phyloP scores from a whole-genome alignment of 2,888 invertebrate species.

The Unio pictorum region DNA sequence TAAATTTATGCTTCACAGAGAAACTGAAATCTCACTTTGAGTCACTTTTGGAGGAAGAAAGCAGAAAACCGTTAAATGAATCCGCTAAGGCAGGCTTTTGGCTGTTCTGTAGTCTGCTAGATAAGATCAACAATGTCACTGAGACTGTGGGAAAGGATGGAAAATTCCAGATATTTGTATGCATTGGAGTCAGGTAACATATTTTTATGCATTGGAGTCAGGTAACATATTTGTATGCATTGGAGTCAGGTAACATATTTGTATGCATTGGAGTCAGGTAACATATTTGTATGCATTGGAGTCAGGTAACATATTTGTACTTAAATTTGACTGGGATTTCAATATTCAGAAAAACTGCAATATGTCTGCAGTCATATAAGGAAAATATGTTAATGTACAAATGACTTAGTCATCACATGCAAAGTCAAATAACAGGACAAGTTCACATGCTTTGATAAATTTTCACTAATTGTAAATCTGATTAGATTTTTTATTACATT shows the following conservation, averaged over 20 bases:
- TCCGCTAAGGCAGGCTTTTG: slow-evolving; percentile 82
- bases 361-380: too few species aligned
- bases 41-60: slow-evolving; percentile 65
- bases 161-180: slow-evolving; percentile 96
- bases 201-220: not conserved
- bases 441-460: not conserved
- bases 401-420: too few species aligned
- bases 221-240: too few species aligned
- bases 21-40: slow-evolving; percentile 72
- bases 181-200: slow-evolving; percentile 88
- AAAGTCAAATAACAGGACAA: too few species aligned
- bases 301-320: not conserved
- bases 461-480: not conserved
- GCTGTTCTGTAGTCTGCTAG: slow-evolving; percentile 90
- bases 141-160: slow-evolving; percentile 96
- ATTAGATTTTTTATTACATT: too few species aligned
- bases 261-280: too few species aligned
- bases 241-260: not conserved
- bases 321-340: not conserved
- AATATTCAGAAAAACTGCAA: too few species aligned
- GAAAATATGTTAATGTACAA: too few species aligned
- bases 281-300: too few species aligned
- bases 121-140: slow-evolving; percentile 85
- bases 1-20: slow-evolving; percentile 73
- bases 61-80: slow-evolving; percentile 58